phyloP scores from a whole-genome alignment of 2,888 invertebrate species.

The Andrena bucephala region DNA sequence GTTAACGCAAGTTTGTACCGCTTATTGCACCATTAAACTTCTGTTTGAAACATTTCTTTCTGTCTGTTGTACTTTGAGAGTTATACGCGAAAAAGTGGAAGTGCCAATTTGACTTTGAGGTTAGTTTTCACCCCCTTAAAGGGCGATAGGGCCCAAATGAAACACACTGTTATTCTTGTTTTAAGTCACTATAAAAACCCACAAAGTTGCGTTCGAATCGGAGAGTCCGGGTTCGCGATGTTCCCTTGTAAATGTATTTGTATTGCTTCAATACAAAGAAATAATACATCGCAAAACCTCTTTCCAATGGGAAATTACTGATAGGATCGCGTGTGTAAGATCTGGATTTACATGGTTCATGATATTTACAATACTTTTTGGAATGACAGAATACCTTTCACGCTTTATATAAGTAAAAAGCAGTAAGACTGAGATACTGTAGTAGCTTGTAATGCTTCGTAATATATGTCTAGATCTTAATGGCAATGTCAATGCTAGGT shows the following conservation, averaged over 20 bases:
- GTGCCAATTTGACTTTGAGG: no score
- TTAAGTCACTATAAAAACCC: no score
- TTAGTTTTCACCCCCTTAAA: no score
- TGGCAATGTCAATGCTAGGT: constrained; percentile 15
- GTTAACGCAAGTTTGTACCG: no score
- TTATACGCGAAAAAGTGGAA: no score
- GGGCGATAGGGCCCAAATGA: no score
- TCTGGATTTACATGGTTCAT: constrained; percentile 15
- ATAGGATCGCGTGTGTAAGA: constrained; percentile 20
- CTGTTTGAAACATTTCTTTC: no score
- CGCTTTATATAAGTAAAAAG: constrained; percentile 28
- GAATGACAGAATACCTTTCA: constrained; percentile 54
- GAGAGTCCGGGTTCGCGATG: no score
- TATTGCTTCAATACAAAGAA: constrained; percentile 31
- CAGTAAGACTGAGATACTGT: constrained; percentile 14
- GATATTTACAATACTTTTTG: constrained; percentile 55
- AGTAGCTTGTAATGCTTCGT: constrained; percentile 29
- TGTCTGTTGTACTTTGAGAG: no score
- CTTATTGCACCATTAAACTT: no score
- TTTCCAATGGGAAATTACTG: constrained; percentile 7
- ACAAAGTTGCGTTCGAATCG: no score
- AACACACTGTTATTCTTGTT: no score
- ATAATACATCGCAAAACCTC: constrained; percentile 28
- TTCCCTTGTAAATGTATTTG: not conserved
- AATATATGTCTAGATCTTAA: constrained; percentile 15